Evolutionary conservation across 2,888 invertebrate species (phyloP).

Genomic region (Tetheella fluctuosa): DNA sequence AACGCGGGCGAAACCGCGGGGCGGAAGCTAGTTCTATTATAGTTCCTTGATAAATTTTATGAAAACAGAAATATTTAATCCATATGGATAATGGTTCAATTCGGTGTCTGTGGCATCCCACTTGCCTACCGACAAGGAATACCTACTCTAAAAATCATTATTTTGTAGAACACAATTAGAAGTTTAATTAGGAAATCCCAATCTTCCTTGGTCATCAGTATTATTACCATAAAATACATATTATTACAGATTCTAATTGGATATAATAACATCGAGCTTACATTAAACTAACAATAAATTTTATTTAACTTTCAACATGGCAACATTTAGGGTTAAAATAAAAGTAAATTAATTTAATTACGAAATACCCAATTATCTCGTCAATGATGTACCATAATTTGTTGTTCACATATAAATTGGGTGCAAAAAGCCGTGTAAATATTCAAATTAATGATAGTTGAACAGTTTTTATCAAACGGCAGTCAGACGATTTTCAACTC

Average conservation of each 20-base stretch:
- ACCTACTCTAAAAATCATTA: conserved; percentile 18
- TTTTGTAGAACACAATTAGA: conserved; percentile 32
- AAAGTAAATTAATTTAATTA: not conserved
- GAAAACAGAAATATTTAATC: no score
- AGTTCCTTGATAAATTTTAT: no score
- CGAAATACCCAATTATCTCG: not conserved
- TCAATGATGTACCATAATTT: not conserved
- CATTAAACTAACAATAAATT: conserved; percentile 49
- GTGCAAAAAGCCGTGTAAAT: not conserved
- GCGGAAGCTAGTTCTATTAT: no score
- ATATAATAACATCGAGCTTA: conserved; percentile 48
- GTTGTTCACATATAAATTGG: not conserved
- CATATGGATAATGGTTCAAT: no score
- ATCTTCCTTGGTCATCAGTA: conserved; percentile 46
- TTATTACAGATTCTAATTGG: conserved; percentile 53
- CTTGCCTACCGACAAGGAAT: not conserved
- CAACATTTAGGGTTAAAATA: conserved; percentile 17
- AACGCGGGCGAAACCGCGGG: no score
- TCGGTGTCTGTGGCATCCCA: no score
- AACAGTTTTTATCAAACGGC: not conserved
- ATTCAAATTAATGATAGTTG: not conserved
- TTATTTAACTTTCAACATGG: conserved; percentile 41
- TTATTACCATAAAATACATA: conserved; percentile 60
- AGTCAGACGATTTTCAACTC: not conserved
- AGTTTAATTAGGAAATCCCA: conserved; percentile 43